Base-by-base conservation (phyloP, 2,797 vertebrate species). In the Protosalanx chinensis region DNA sequence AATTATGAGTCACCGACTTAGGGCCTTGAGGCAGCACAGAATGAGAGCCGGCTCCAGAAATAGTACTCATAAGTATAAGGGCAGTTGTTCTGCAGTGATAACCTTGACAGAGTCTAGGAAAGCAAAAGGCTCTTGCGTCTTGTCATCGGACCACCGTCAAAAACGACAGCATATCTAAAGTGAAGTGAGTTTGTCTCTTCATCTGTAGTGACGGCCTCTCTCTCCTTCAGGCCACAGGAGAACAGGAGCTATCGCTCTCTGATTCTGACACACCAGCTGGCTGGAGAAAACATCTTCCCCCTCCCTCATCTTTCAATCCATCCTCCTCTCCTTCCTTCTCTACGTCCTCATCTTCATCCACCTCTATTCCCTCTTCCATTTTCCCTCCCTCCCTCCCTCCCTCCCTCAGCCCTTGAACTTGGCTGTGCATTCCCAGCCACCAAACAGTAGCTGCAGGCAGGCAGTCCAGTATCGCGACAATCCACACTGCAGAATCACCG, bases 351-450 rank as follows among this genome's bases (percentile, higher is more conserved):
- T 35, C 33, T 35, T 35, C 33, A 4, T 4, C 33, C 33, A 4
- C 6, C 33, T 35, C 4, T 4, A 8, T 7, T 7, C 60, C 74
- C 67, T 83, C 64, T 8, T 63, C 59, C 62, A 46, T 27, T 53
- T 63, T 63, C 74, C 80, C 64, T 80, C 72, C 67, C 61, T 68
- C 79, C 51, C n/a, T 72, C 78, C 62, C 76, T 74, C 79, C 72
- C 73, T 72, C 63, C 73, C 70, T 70, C 73, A 67, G 68, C 76
- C 80, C 76, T 66, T 88, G 88, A 91, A 88, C 90, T 90, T 92
- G 89, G 88, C 86, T 77, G 70, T 85, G 83, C 89, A 88, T 87
- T 85, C 77, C 79, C 75, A 81, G 86, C 87, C 87, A 87, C 77
- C 86, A 81, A 79, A 80, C 82, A 72, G 37, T 41, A 41, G 37